Percentiles rank a stretch among this genome's conserved stretches.
phyloP scores from a whole-genome alignment of 2,888 invertebrate species.

The Anthophora plumipes region DNA sequence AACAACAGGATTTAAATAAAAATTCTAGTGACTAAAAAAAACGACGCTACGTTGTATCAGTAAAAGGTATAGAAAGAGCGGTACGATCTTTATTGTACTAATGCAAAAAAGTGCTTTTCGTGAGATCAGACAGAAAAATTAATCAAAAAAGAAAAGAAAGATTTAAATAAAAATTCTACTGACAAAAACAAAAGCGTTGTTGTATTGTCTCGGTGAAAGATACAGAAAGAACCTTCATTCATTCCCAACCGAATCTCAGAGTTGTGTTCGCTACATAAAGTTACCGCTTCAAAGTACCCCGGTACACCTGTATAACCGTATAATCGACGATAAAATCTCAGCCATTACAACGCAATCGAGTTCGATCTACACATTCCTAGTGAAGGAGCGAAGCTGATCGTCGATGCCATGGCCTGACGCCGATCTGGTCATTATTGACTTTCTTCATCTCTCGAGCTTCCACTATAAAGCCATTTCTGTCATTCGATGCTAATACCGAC shows the following conservation, averaged over 20 bases:
- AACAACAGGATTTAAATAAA: no score
- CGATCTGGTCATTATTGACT: conserved; percentile 69
- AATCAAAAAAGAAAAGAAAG: no score
- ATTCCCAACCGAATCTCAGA: not conserved
- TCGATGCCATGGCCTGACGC: conserved; percentile 12
- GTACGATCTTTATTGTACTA: no score
- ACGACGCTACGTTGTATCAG: no score
- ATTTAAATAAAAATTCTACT: no score
- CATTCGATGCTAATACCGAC: conserved; percentile 77
- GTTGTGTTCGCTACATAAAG: not conserved
- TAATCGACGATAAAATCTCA: conserved; percentile 17
- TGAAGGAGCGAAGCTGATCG: conserved; percentile 22
- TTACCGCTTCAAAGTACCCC: not conserved
- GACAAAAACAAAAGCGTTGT: no score
- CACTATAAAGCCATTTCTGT: conserved; percentile 80
- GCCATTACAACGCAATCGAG: conserved; percentile 26
- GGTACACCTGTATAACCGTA: conserved; percentile 10
- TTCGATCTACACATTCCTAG: conserved; percentile 24
- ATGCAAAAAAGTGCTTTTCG: no score
- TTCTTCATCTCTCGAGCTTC: conserved; percentile 70
- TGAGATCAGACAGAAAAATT: no score
- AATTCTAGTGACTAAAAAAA: no score
- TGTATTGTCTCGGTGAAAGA: no score
- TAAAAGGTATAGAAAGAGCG: no score
- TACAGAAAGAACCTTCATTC: no score